Conservation (phyloP, 2,888 invertebrate species). For the Meteorus cinctellus region DNA sequence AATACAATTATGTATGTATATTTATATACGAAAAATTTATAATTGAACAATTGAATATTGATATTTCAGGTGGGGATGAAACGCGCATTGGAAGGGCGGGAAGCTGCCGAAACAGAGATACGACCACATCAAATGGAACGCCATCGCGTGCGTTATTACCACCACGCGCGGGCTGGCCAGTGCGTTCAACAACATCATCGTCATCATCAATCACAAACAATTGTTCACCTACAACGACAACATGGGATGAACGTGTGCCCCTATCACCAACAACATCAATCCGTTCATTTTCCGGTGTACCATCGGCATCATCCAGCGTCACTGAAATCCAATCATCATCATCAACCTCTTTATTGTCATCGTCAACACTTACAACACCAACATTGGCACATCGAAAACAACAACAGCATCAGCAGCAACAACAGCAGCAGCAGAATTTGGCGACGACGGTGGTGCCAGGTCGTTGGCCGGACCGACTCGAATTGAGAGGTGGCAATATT, state of each 20-base stretch:
- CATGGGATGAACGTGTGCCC: slow-evolving; percentile 64
- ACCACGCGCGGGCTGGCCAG: slow-evolving; percentile 71
- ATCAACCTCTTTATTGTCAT: slow-evolving; percentile 31
- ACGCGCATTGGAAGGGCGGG: slow-evolving; percentile 72
- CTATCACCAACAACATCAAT: slow-evolving; percentile 57
- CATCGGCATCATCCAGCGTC: slow-evolving; percentile 52
- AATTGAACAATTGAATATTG: neutral
- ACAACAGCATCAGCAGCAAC: slow-evolving; percentile 10
- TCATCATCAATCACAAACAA: slow-evolving; percentile 30
- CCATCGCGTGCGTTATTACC: slow-evolving; percentile 70
- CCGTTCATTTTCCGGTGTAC: slow-evolving; percentile 51
- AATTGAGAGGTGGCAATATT: slow-evolving; percentile 57
- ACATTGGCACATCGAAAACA: slow-evolving; percentile 23
- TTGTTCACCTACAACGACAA: slow-evolving; percentile 25
- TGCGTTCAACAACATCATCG: slow-evolving; percentile 56
- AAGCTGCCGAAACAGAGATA: slow-evolving; percentile 67
- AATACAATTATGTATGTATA: neutral
- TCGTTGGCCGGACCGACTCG: slow-evolving; percentile 57
- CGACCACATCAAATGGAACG: slow-evolving; percentile 71
- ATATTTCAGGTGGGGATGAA: slow-evolving; percentile 72
- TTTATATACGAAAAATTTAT: neutral
- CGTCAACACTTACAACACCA: slow-evolving; percentile 30
- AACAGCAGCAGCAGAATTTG: slow-evolving; percentile 11
- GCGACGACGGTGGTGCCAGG: slow-evolving; percentile 11
- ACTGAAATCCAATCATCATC: slow-evolving; percentile 53